These are phyloP conservation scores for Eupelmus urozonus DNA, from an alignment of 2,888 invertebrate species.

Conservation along the genomic window DNA sequence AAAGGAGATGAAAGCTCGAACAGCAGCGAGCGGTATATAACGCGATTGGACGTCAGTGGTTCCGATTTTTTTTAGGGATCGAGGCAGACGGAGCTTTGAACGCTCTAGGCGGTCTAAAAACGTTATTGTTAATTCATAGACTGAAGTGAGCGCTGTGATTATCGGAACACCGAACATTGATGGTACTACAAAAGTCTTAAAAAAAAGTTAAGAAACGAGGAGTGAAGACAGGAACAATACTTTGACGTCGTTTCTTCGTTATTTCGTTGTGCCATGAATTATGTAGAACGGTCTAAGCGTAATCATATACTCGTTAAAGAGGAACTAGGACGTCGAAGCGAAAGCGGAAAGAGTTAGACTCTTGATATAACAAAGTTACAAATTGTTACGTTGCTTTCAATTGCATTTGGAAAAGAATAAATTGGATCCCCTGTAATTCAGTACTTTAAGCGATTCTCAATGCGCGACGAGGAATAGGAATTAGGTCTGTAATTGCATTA, in stretches of 20 bases:
- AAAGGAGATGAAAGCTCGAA: constrained; percentile 5
- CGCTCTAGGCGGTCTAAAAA: constrained; percentile 63
- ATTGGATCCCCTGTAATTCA: background rate
- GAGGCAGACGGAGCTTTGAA: constrained; percentile 45
- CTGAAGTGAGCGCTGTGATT: constrained; percentile 74
- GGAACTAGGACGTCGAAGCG: background rate
- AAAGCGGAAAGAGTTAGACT: background rate
- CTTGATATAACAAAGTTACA: background rate
- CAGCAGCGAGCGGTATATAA: background rate
- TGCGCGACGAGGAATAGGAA: too few species aligned
- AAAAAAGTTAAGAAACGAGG: background rate
- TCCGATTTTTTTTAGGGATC: constrained; percentile 9
- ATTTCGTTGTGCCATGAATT: constrained; percentile 49
- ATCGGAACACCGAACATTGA: constrained; percentile 72
- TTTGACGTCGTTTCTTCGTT: constrained; percentile 34
- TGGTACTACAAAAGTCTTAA: constrained; percentile 67
- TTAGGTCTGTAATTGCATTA: too few species aligned
- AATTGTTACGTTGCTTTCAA: constrained; percentile 15
- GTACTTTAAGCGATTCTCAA: background rate
- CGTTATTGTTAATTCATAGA: constrained; percentile 65
- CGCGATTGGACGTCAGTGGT: constrained; percentile 14
- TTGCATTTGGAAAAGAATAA: background rate
- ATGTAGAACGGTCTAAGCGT: constrained; percentile 39
- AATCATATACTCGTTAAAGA: constrained; percentile 12
- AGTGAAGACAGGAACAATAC: constrained; percentile 19